Evolutionary conservation across 2,797 vertebrate species (phyloP), one percentile per base, ranked within the genome.

Genomic region (Hipposideros larvatus): DNA sequence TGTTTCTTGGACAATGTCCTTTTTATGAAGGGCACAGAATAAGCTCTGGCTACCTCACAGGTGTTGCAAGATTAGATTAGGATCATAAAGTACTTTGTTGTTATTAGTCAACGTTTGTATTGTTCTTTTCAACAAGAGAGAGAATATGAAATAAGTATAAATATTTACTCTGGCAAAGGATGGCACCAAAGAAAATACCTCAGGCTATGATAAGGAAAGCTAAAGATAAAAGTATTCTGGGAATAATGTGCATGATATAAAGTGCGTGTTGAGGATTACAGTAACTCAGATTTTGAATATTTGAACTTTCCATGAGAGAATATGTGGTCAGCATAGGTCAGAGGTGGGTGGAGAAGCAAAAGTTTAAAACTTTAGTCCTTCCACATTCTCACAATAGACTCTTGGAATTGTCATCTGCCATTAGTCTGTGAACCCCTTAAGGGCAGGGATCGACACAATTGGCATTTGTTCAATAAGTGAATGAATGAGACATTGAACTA

Each of bases 81-180:
- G 41, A 89, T 26, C 53, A 73, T 31, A 59, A 90, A 86, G 28
- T 11, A 26, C 79, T 82, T 53, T 66, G 28, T 51, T 66, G 26
- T 78, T 59, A 41, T 86, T 80, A 83, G 28, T 70, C 46, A 94
- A 77, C 13, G 7, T 95, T 90, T 15, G 1, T 28, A n/a, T 77
- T 78, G 66, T 87, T 95, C 66, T 83, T 87, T 55, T 43, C 84
- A 77, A 74, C 41, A 86, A 96, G 18, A 88, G 43, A 84, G 85
- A 84, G 73, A 70, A 57, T 90, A 89, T 65, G 68, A 92, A 94
- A 65, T 92, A 34, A 43, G 46, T 61, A 70, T 57, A 89, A 95
- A 93, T 95, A 90, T 88, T 93, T 88, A 93, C 95, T 83, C 73
- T 85, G 84, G 90, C 34, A 71, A 78, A 78, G 66, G 73, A 73